These are phyloP conservation scores for Thalpophila matura DNA, from an alignment of 2,888 invertebrate genomes.

Conservation along the genomic window DNA sequence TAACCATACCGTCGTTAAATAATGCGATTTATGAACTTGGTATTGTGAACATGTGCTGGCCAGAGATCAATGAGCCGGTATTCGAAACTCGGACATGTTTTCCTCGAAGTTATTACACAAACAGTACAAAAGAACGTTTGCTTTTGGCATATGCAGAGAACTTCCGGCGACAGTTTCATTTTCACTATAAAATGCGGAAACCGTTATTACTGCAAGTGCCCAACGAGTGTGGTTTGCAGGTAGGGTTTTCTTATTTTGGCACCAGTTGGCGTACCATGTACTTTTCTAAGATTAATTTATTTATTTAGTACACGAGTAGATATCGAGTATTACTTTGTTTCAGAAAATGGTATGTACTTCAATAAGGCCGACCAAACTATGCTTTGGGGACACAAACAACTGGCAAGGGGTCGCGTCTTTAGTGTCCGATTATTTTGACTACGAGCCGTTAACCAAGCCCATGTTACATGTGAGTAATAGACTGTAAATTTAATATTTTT, in stretches of 20 bases:
- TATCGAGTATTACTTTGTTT: constrained; percentile 53
- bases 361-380: constrained; percentile 94
- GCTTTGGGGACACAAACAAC: constrained; percentile 92
- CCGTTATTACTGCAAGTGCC: constrained; percentile 93
- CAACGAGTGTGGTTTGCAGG: constrained; percentile 95
- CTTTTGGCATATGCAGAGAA: constrained; percentile 94
- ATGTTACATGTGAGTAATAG: constrained; percentile 92
- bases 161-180: constrained; percentile 93
- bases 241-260: constrained; percentile 70
- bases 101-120: constrained; percentile 92
- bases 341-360: constrained; percentile 97
- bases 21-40: constrained; percentile 92
- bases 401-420: constrained; percentile 94
- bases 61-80: constrained; percentile 88
- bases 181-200: constrained; percentile 90
- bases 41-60: constrained; percentile 92
- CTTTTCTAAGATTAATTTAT: too few relatives aligned
- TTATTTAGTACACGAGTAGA: neutral
- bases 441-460: constrained; percentile 93
- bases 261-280: constrained; percentile 19
- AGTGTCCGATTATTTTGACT: constrained; percentile 94
- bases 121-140: constrained; percentile 93
- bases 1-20: constrained; percentile 89
- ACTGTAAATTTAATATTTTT: neutral
- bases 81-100: constrained; percentile 91